These are phyloP conservation scores for Allobates femoralis DNA, from an alignment of 2,797 vertebrate species.

Conservation along the genomic window DNA sequence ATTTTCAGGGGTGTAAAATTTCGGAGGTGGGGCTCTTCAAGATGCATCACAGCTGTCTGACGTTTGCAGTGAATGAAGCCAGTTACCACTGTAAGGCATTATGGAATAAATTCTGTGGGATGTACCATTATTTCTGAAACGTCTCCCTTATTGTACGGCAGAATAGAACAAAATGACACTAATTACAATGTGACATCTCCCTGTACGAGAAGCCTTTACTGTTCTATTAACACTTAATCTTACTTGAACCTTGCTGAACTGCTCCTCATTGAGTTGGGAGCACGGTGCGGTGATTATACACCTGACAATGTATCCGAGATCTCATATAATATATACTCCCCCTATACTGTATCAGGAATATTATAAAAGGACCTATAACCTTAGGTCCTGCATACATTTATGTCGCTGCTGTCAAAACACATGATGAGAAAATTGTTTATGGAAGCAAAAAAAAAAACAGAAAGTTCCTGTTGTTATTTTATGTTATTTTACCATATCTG, in stretches of 20 bases:
- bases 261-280: neutral
- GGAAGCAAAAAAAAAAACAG: too few relatives aligned
- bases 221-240: conserved; percentile 6
- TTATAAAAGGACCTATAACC: too few relatives aligned
- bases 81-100: neutral
- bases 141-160: neutral
- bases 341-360: too few relatives aligned
- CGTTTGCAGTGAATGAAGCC: neutral
- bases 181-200: conserved; percentile 40
- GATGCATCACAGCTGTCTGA: neutral
- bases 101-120: neutral
- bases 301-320: neutral
- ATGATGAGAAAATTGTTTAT: too few relatives aligned
- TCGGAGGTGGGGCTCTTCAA: neutral
- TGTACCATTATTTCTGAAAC: neutral
- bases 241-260: neutral
- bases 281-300: neutral
- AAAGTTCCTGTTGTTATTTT: too few relatives aligned
- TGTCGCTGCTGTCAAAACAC: too few relatives aligned
- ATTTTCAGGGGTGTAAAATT: too few relatives aligned
- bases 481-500: too few relatives aligned
- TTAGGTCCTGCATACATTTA: too few relatives aligned
- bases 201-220: neutral
- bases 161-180: conserved; percentile 47
- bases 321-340: too few relatives aligned